Evolutionary conservation across 2,113 vertebrate species (phyloP).

Genomic region (Paedocypris sp.): DNA sequence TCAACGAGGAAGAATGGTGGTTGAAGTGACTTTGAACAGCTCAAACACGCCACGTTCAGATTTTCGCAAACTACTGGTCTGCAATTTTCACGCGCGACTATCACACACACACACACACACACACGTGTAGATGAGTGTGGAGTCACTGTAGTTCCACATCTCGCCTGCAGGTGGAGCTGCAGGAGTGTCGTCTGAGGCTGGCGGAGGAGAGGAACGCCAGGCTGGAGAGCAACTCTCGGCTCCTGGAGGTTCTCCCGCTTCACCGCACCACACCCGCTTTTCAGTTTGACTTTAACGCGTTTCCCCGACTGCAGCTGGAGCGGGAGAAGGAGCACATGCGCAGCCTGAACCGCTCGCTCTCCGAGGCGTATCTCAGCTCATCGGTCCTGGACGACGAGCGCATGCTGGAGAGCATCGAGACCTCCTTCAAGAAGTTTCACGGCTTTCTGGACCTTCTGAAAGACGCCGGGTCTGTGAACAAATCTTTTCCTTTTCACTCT

Average conservation of each 20-base stretch:
- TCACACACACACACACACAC: too few species aligned
- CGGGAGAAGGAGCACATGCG: constrained; percentile 72
- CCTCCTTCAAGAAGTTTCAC: constrained; percentile 87
- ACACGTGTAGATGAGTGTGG: neutral
- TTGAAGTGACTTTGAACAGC: too few species aligned
- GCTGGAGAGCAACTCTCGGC: constrained; percentile 64
- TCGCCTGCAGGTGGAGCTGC: constrained; percentile 68
- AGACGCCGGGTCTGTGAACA: constrained; percentile 82
- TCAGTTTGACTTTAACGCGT: too few species aligned
- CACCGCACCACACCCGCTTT: too few species aligned
- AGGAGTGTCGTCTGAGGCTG: constrained; percentile 69
- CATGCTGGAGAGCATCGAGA: constrained; percentile 84
- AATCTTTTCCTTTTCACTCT: too few species aligned
- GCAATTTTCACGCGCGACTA: too few species aligned
- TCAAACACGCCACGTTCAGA: too few species aligned
- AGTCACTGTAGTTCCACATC: neutral
- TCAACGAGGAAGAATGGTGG: too few species aligned
- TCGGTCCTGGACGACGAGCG: constrained; percentile 78
- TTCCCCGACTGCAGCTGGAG: constrained; percentile 80
- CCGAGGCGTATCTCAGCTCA: constrained; percentile 53
- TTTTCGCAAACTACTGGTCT: too few species aligned
- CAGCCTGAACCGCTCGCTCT: constrained; percentile 70
- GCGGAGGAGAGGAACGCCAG: constrained; percentile 74
- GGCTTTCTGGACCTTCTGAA: constrained; percentile 92
- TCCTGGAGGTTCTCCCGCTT: constrained; percentile 80